Percentiles rank a stretch among this genome's conserved stretches.
Conservation (phyloP, 2,888 invertebrate genomes). For the Operophtera brumata region DNA sequence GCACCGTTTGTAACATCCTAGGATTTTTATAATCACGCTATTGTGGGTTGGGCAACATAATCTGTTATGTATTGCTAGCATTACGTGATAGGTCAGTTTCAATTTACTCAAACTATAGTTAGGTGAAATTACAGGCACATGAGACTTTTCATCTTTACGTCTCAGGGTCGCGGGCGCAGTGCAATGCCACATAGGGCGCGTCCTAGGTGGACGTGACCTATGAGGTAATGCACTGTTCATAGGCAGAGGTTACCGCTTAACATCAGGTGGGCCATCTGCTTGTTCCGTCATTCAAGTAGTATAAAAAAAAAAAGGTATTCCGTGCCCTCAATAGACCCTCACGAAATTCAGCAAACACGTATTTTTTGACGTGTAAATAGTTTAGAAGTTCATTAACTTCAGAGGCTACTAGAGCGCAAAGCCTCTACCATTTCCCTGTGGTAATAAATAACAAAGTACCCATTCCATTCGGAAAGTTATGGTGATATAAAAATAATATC, state of each 20-base stretch:
- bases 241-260: too few species aligned
- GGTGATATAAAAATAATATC: constrained; percentile 19
- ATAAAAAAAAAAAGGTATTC: too few species aligned
- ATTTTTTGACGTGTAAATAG: constrained; percentile 13
- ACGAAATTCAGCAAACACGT: background rate
- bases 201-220: too few species aligned
- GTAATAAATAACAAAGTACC: constrained; percentile 19
- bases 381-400: constrained; percentile 14
- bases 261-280: too few species aligned
- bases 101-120: background rate
- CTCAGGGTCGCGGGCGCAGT: too few species aligned
- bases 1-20: constrained; percentile 41
- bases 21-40: constrained; percentile 23
- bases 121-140: too few species aligned
- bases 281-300: too few species aligned
- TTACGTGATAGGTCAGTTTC: background rate
- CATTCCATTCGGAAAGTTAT: constrained; percentile 20
- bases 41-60: constrained; percentile 17
- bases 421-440: constrained; percentile 5
- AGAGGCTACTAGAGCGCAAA: constrained; percentile 5
- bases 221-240: too few species aligned
- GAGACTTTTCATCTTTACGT: too few species aligned
- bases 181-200: too few species aligned
- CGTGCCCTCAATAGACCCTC: background rate
- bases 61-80: background rate